These are phyloP conservation scores for Dicerorhinus sumatrensis DNA, from an alignment of 2,113 vertebrate species.

Conservation along the genomic window DNA sequence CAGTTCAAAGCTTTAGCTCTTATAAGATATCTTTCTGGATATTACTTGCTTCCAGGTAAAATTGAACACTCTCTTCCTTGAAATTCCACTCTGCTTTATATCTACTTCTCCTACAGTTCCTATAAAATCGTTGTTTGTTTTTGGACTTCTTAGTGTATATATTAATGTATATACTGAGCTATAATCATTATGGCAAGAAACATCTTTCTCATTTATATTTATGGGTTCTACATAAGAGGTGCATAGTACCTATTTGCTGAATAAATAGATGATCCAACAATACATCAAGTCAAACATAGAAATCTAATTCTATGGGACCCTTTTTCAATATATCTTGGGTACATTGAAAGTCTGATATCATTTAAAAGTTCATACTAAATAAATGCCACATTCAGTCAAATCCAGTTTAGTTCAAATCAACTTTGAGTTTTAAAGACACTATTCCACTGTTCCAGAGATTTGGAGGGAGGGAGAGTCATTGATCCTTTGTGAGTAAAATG, in stretches of 20 bases:
- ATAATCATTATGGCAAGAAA: background rate
- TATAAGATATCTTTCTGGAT: background rate
- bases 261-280: background rate
- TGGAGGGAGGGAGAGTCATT: background rate
- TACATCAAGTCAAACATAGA: background rate
- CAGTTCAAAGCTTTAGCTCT: background rate
- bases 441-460: background rate
- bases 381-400: background rate
- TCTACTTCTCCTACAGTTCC: background rate
- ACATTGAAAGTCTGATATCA: background rate
- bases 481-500: background rate
- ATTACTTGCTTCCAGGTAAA: background rate
- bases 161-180: background rate
- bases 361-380: background rate
- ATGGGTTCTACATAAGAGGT: background rate
- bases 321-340: background rate
- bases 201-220: background rate
- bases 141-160: background rate
- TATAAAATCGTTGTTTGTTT: background rate
- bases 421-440: background rate
- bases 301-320: background rate
- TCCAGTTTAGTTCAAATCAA: background rate
- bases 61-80: background rate
- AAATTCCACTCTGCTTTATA: background rate
- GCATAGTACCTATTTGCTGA: background rate